These are phyloP conservation scores for Thyatira batis DNA, from an alignment of 2,888 invertebrate species.

Conservation along the genomic window DNA sequence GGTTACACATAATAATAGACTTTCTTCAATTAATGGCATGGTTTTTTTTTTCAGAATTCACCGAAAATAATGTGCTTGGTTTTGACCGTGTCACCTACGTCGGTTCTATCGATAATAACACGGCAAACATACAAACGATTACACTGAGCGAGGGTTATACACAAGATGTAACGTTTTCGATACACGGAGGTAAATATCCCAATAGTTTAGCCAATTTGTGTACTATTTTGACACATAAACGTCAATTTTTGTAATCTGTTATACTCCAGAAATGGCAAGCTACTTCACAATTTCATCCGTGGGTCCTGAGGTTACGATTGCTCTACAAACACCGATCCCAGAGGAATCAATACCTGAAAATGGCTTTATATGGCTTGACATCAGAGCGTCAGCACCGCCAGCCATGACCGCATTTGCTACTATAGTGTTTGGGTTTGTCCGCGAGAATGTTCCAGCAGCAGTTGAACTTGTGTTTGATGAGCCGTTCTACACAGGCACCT, in stretches of 20 bases:
- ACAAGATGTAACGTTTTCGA: constrained; percentile 26
- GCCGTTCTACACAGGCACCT: constrained; percentile 8
- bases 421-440: constrained; percentile 28
- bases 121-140: constrained; percentile 29
- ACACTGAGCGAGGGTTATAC: constrained; percentile 35
- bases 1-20: background rate
- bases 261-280: constrained; percentile 29
- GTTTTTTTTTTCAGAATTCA: constrained; percentile 17
- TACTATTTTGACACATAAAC: no score
- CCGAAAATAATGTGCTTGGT: constrained; percentile 20
- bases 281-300: constrained; percentile 23
- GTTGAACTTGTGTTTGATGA: background rate
- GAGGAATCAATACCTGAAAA: constrained; percentile 30
- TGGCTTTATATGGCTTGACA: constrained; percentile 30
- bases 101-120: constrained; percentile 29
- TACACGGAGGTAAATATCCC: constrained; percentile 43
- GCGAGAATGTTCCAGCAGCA: background rate
- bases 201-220: no score
- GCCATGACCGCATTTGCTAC: constrained; percentile 32
- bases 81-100: constrained; percentile 37
- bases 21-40: background rate
- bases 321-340: constrained; percentile 23
- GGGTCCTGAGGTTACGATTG: constrained; percentile 23
- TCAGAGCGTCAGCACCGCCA: constrained; percentile 35
- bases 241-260: constrained; percentile 2